Conservation (phyloP, 2,888 invertebrate genomes). For the Orchesellides sinensis region DNA sequence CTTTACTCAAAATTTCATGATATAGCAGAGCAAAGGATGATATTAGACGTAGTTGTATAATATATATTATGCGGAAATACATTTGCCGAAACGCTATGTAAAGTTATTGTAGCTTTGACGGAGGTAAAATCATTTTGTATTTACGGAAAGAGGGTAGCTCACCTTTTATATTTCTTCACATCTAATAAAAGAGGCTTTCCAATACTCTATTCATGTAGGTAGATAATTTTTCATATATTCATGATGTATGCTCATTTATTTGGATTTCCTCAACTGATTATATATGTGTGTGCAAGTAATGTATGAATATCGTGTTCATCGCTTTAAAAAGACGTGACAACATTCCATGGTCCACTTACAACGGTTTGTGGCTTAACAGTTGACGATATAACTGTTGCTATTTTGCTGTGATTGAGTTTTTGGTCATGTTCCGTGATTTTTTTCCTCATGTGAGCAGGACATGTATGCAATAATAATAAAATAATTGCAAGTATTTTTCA, state of each 20-base stretch:
- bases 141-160: constrained; percentile 52
- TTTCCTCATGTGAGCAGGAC: constrained; percentile 10
- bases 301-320: constrained; percentile 10
- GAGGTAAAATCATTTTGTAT: constrained; percentile 27
- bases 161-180: constrained; percentile 45
- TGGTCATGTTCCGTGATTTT: not conserved
- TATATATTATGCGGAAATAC: constrained; percentile 61
- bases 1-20: constrained; percentile 61
- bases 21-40: constrained; percentile 11
- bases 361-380: constrained; percentile 45
- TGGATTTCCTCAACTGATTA: constrained; percentile 13
- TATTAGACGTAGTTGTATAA: constrained; percentile 33
- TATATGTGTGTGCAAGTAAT: constrained; percentile 4
- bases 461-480: constrained; percentile 32
- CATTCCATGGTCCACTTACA: constrained; percentile 66
- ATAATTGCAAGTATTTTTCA: constrained; percentile 39
- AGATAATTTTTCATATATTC: not conserved
- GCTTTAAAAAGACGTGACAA: constrained; percentile 68
- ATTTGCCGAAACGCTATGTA: constrained; percentile 10
- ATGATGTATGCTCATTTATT: not conserved
- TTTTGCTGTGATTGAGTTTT: constrained; percentile 35
- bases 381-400: constrained; percentile 58
- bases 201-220: constrained; percentile 24
- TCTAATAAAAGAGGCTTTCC: constrained; percentile 46
- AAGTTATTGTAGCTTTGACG: constrained; percentile 47